Evolutionary conservation across 2,113 vertebrate species (phyloP).

Genomic region (Dicrurus megarhynchus): DNA sequence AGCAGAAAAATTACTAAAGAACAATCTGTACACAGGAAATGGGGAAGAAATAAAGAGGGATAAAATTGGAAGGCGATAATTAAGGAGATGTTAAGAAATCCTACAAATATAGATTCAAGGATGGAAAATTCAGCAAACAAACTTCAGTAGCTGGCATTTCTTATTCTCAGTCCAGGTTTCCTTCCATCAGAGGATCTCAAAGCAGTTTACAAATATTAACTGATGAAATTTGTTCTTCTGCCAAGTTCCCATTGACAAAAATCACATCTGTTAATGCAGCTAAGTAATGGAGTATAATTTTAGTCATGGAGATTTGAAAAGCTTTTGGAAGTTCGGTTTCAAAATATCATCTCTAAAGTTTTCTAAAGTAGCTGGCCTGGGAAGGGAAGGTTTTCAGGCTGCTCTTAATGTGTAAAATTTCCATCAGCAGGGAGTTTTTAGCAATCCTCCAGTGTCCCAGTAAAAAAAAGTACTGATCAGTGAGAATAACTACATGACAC

Average conservation of each 20-base stretch:
- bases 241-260: constrained; percentile 57
- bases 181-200: constrained; percentile 44
- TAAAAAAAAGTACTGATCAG: neutral
- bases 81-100: constrained; percentile 28
- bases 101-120: constrained; percentile 26
- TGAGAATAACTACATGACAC: neutral
- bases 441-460: neutral
- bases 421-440: neutral
- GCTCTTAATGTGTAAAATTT: neutral
- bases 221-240: constrained; percentile 36
- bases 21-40: neutral
- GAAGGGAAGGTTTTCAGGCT: neutral
- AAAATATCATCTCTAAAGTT: neutral
- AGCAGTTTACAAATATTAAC: constrained; percentile 57
- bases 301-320: neutral
- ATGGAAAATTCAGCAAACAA: constrained; percentile 43
- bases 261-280: constrained; percentile 48
- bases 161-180: constrained; percentile 39
- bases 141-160: constrained; percentile 17
- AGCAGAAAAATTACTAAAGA: constrained; percentile 1
- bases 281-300: neutral
- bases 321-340: neutral
- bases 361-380: neutral
- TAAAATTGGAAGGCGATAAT: constrained; percentile 27
- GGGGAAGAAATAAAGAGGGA: neutral